Evolutionary conservation across 1,140 invertebrate species (phyloP).

Genomic region (Cardiocondyla obscurior): DNA sequence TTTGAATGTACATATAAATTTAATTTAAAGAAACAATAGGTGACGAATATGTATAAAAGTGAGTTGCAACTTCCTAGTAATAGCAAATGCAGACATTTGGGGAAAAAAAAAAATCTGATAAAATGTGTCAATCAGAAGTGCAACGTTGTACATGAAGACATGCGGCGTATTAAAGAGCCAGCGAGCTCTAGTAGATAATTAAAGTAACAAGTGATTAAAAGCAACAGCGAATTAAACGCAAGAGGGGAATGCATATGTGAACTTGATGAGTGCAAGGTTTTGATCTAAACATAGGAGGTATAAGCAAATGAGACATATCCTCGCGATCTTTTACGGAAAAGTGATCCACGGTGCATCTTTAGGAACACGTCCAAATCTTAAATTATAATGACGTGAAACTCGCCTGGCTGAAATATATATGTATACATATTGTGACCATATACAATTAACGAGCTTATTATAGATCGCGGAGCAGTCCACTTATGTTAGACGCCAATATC

Average conservation of each 20-base stretch:
- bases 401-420: slow-evolving; percentile 45
- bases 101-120: neutral
- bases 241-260: neutral
- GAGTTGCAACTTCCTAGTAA: neutral
- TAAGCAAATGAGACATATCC: slow-evolving; percentile 49
- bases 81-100: neutral
- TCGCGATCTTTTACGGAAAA: slow-evolving; percentile 20
- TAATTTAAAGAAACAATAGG: no score
- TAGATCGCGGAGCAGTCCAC: slow-evolving; percentile 64
- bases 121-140: neutral
- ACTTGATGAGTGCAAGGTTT: slow-evolving; percentile 35
- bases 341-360: neutral
- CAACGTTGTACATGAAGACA: neutral
- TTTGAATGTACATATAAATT: no score
- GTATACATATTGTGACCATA: slow-evolving; percentile 57
- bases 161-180: neutral
- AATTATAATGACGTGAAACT: slow-evolving; percentile 71
- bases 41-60: no score
- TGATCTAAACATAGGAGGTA: slow-evolving; percentile 36
- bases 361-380: slow-evolving; percentile 64
- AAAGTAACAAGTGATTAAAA: neutral
- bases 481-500: slow-evolving; percentile 38
- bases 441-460: slow-evolving; percentile 68
- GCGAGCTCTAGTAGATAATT: neutral
- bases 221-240: neutral